These are phyloP conservation scores for Tineola bisselliella DNA, from an alignment of 2,888 invertebrate species.

Conservation along the genomic window DNA sequence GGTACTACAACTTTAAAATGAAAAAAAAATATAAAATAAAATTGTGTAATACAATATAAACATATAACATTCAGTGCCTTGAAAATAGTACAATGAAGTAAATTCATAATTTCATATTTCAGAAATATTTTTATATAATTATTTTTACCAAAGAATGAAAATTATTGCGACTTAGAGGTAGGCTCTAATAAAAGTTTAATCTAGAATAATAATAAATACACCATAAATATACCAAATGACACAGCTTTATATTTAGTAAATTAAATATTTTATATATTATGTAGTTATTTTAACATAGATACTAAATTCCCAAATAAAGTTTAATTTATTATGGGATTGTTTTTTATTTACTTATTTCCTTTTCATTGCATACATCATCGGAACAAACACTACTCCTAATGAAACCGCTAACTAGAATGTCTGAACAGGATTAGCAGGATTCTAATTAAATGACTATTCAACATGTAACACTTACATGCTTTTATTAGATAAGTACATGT, in stretches of 20 bases:
- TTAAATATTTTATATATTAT: not conserved
- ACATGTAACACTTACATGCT: not conserved
- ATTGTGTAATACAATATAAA: conserved; percentile 7
- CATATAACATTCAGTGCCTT: conserved; percentile 31
- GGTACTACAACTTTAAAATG: too few relatives aligned
- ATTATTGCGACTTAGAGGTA: too few relatives aligned
- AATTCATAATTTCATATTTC: not conserved
- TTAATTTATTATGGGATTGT: too few relatives aligned
- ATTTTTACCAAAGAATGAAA: conserved; percentile 19
- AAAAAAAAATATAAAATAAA: too few relatives aligned
- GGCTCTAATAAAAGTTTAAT: too few relatives aligned
- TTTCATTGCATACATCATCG: too few relatives aligned
- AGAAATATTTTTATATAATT: not conserved
- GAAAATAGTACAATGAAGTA: not conserved
- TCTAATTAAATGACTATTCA: not conserved
- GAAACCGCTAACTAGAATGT: not conserved
- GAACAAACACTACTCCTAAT: too few relatives aligned
- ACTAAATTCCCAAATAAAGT: too few relatives aligned
- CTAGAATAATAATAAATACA: too few relatives aligned
- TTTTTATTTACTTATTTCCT: too few relatives aligned
- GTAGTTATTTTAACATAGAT: too few relatives aligned
- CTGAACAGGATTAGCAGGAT: not conserved
- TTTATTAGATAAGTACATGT: conserved; percentile 36
- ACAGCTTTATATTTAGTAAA: conserved; percentile 21
- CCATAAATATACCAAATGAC: too few relatives aligned